These are phyloP conservation scores for Crocallis elinguaria DNA, from an alignment of 2,888 invertebrate species.

Conservation along the genomic window DNA sequence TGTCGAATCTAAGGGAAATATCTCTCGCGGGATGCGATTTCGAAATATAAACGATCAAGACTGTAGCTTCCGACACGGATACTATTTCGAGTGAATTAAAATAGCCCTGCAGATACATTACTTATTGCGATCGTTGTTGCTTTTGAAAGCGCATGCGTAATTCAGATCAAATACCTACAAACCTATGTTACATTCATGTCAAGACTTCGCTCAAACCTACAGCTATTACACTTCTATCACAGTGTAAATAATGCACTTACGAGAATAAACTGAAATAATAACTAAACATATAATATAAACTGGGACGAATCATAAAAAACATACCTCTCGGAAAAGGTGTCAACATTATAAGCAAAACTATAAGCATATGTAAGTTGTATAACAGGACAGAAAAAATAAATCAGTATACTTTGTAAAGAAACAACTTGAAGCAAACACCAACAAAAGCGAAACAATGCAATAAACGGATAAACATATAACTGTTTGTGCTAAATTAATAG, in stretches of 20 bases:
- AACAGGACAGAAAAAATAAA: slow-evolving; percentile 33
- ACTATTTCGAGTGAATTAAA: too few relatives aligned
- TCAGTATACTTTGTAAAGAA: slow-evolving; percentile 45
- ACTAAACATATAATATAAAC: slow-evolving; percentile 52
- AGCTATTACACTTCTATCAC: slow-evolving; percentile 81
- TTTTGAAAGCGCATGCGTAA: slow-evolving; percentile 15
- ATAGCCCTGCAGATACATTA: too few relatives aligned
- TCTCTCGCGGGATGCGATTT: too few relatives aligned
- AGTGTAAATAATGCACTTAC: slow-evolving; percentile 84
- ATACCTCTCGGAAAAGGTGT: slow-evolving; percentile 40
- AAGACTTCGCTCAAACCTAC: slow-evolving; percentile 72
- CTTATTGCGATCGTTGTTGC: neutral
- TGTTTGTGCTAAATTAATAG: slow-evolving; percentile 51
- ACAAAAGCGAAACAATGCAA: slow-evolving; percentile 52
- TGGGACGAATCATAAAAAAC: slow-evolving; percentile 56
- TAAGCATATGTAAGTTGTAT: slow-evolving; percentile 48
- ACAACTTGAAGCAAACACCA: slow-evolving; percentile 53
- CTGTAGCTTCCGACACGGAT: too few relatives aligned
- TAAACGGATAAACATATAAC: slow-evolving; percentile 30
- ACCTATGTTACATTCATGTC: slow-evolving; percentile 65
- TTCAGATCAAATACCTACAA: slow-evolving; percentile 34
- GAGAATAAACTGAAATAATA: slow-evolving; percentile 60
- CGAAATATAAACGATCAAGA: too few relatives aligned
- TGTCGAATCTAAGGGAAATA: too few relatives aligned
- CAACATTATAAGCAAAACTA: slow-evolving; percentile 46